Base-by-base conservation (phyloP, 2,113 vertebrate species). In the Rhinolophus ferrumequinum region DNA sequence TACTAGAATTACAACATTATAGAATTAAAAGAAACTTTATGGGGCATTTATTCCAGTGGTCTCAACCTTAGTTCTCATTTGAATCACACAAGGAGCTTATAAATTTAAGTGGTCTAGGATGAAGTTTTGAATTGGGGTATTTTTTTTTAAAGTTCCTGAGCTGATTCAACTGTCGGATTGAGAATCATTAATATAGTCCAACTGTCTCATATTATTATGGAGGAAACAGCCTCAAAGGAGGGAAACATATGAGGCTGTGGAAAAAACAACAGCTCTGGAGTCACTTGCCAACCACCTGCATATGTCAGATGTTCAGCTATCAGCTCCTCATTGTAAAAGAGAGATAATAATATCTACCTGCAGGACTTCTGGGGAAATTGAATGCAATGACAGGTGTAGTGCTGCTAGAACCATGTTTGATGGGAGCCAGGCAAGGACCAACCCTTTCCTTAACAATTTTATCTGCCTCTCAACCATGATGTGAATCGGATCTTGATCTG, bases 1-100 rank as follows among this genome's bases (percentile, higher is more conserved):
- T 64, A 85, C 22, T 94, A 8, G 35, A 94, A 82, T 90, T 26
- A 24, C 22, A 79, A 18, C 14, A 88, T 58, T 85, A 95, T 85
- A n/a, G n/a, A 96, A 70, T 75, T 66, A 44, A 21, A 90, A 79
- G 85, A 73, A 86, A 70, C 13, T 76, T 97, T 85, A 52, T 60
- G 44, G 56, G 44, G 7, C 3, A 58, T 56, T 85, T 93, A 80
- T 24, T 69, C 47, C 8, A 58, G 19, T 95, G 47, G 8, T 85
- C 38, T 93, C 58, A 28, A 33, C 9, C n/a, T 22, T 70, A 56
- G 44, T 54, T 93, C 70, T 81, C 41, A 44, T 50, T 69, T 95
- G 70, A 97, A 77, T 35, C 35, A 52, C 64, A 66, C 2, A 62
- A 70, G 22, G 22, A 72, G 10, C 14, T 83, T 87, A 90, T 9